Evolutionary conservation across 2,888 invertebrate species (phyloP), one percentile per base, ranked within the genome.

Genomic region (Trichogramma evanescens): DNA sequence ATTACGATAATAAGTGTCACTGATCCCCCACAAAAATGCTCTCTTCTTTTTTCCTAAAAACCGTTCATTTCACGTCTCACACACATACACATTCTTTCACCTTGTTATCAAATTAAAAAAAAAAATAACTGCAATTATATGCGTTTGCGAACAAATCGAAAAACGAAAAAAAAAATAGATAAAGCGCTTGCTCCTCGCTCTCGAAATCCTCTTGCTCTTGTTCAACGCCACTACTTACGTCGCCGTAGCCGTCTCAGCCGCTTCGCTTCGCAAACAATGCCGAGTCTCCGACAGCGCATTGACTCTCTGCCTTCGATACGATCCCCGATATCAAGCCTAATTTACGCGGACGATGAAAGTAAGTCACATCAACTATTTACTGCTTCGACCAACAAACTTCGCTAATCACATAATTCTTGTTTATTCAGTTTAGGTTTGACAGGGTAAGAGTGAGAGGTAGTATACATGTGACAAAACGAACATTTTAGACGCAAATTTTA

Each of bases 121-220:
- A 50, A 50, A 39, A 26, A 49, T 6, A 13, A 43, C 26, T 26
- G 26, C 26, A 26, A 38, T 40, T 43, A 50, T 39, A 46, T 42
- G 8, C 42, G 51, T 45, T 9, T 3, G 39, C n/a, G 40, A 63
- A 40, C 42, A 46, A 3, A 40, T 39, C 38, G 38, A 52, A 56
- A 40, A 43, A 42, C 26, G 41, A 44, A 54, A 45, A 9, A 8
- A n/a, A 9, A 9, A 8, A 8, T 45, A 45, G n/a, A 9, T 9
- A 45, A 9, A 45, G 49, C 61, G 54, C 56, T 60, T 54, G 63
- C 65, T 67, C 66, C 69, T 69, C 67, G 68, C 69, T 69, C 69
- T 68, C 67, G 64, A 68, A 67, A 45, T n/a, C 45, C 59, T 68
- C 69, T 69, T 68, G 68, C 69, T 70, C 69, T 69, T 66, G 69